Base-by-base conservation (phyloP, 2,113 vertebrate genomes). In the Forbesichthys agassizii region DNA sequence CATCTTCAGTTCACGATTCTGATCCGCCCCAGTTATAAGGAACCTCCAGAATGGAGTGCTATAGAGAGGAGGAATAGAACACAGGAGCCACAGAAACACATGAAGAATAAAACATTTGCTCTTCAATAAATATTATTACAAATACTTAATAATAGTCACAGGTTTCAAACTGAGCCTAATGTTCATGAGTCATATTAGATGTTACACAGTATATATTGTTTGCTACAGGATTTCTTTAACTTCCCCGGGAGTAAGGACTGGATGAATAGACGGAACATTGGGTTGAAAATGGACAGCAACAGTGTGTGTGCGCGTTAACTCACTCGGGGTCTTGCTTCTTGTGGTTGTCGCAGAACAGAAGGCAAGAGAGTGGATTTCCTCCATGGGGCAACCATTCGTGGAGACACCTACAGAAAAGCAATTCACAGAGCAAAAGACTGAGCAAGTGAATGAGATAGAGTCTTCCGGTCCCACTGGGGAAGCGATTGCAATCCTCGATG, bases 1-100 rank as follows among this genome's bases (percentile, higher is more conserved):
- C 94, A 99, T 93, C 90, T 98, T 99, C 60, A 99, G 86, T 51
- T 99, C 97, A 77, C 93, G 95, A 82, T 98, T 99, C 91, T 98
- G 97, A 87, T 98, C 94, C 0, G 97, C 96, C 56, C 98, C 98
- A 0, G 98, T 99, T 84, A 99, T 95, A 16, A 99, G 93, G 78
- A 99, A 99, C 27, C 97, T 92, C 98, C 98, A 99, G 88, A 99
- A 99, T 3, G 96, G 96, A 85, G 98, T 94, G 0, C 98, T 99
- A 71, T 4, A 83, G 18, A 11, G 20, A 54, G 61, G 56, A 9
- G 0, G 11, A 51, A 48, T 3, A 11, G 4, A 61, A 14, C 5
- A 59, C 49, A 63, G 55, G 11, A 36, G 60, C 18, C 12, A 51
- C 11, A 53, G 3, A n/a, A 61, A 77, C 49, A 11, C 8, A 36